Percentiles rank a stretch among this genome's conserved stretches.
These are phyloP conservation scores for Leptodactylus fuscus DNA, from an alignment of 2,113 vertebrate genomes.

Conservation along the genomic window DNA sequence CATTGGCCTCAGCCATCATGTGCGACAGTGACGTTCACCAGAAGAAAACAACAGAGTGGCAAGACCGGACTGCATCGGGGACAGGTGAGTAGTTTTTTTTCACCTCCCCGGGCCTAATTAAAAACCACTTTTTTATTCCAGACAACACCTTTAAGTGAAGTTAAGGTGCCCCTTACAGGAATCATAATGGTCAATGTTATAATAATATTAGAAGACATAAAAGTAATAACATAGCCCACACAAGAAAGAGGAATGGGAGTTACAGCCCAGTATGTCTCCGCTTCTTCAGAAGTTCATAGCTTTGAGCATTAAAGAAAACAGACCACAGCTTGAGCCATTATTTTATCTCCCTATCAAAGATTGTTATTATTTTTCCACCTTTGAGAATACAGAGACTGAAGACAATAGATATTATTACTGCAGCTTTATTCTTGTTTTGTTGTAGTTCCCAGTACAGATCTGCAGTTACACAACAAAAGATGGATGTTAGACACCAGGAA, in stretches of 20 bases:
- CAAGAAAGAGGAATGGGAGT: neutral
- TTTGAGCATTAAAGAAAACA: neutral
- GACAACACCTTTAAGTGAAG: neutral
- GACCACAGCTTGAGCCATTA: neutral
- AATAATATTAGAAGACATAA: neutral
- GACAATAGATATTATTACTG: neutral
- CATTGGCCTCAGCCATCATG: too few relatives aligned
- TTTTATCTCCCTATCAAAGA: constrained; percentile 19
- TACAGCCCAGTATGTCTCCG: neutral
- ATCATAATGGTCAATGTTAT: neutral
- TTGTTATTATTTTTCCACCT: neutral
- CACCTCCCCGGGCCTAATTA: too few relatives aligned
- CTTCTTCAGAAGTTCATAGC: neutral
- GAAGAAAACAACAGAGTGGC: too few relatives aligned
- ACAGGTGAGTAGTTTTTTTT: too few relatives aligned
- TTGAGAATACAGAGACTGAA: neutral
- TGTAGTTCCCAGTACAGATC: neutral
- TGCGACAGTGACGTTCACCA: too few relatives aligned
- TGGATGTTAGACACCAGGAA: neutral
- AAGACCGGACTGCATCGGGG: too few relatives aligned
- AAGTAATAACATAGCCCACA: neutral
- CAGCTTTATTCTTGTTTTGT: neutral
- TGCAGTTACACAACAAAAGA: neutral
- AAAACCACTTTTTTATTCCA: too few relatives aligned
- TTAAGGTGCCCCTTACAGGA: neutral